Conservation (phyloP, 2,113 vertebrate genomes). For the Pelecanoides urinatrix region DNA sequence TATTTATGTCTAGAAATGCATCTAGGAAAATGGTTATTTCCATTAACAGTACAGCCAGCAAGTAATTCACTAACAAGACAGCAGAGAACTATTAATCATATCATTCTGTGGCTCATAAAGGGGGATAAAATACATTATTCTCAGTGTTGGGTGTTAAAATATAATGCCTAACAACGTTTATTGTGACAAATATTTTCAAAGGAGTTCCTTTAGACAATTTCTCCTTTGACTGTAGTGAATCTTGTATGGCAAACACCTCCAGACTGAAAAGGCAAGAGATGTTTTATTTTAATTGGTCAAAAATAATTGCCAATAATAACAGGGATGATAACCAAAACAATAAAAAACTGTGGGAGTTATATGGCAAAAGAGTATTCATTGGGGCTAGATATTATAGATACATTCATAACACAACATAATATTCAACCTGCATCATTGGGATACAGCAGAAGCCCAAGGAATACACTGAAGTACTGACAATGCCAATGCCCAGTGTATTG, state of each 20-base stretch:
- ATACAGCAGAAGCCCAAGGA: not conserved
- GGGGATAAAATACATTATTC: not conserved
- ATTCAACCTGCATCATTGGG: not conserved
- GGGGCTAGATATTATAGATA: not conserved
- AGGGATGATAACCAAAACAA: not conserved
- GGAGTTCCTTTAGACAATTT: not conserved
- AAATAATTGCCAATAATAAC: not conserved
- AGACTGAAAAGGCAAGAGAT: not conserved
- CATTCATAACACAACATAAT: not conserved
- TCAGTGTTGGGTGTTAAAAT: not conserved
- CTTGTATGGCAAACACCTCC: not conserved
- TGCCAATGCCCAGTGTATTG: not conserved
- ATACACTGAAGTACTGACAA: not conserved
- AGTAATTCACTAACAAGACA: slow-evolving; percentile 19
- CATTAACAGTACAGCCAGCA: not conserved
- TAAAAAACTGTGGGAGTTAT: not conserved
- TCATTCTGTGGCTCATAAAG: not conserved
- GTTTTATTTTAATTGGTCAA: not conserved
- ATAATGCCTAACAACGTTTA: not conserved
- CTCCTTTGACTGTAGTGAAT: not conserved
- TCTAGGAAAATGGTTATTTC: slow-evolving; percentile 22
- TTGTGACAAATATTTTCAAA: not conserved
- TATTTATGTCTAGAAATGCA: slow-evolving; percentile 12
- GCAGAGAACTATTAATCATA: not conserved
- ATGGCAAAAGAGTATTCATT: not conserved